Base-by-base conservation (phyloP, 1,140 invertebrate genomes). In the Orussus abietinus region DNA sequence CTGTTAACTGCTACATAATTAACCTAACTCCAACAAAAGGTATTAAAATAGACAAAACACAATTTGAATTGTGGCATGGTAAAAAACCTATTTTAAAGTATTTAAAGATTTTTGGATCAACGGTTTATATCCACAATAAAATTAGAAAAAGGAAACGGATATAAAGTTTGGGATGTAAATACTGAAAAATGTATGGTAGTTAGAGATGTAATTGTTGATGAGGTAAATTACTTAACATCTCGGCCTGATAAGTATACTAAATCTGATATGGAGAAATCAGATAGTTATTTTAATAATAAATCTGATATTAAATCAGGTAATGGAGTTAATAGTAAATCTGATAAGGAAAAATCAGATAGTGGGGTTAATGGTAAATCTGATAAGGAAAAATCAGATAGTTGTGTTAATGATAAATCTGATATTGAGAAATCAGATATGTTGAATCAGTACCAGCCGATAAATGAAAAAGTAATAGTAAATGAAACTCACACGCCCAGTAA, bases 71-170 rank as follows among this genome's bases (percentile, higher is more conserved):
- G 47, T 74, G 73, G 66, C 57, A 62, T 57, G 47, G 58, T 49
- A 59, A 45, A 47, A 74, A 70, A 47, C 64, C 67, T 12, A 34
- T 60, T 29, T 26, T 75, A 33, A 56, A 58, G 43, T 56, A 75
- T 61, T 53, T 76, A 38, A 64, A 59, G 49, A 50, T 66, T 28
- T 75, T 77, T 62, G 72, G 70, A n/a, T n/a, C n/a, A n/a, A n/a
- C n/a, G n/a, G n/a, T n/a, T n/a, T n/a, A n/a, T n/a, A n/a, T n/a
- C n/a, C 33, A 69, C 55, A 14, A 68, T 54, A 32, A 57, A 55
- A 26, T 63, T 59, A 46, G 56, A 60, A 18, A 64, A 43, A 58
- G 60, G 50, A 69, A 72, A 66, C 36, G 42, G 59, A 62, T 45
- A 32, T 14, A 35, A 69, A 72, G 48, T 67, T 70, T 48, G 63